A percentile compares a stretch with the other conserved stretches of the same genome.
phyloP scores from a whole-genome alignment of 1,140 invertebrate genomes.

The Pogonognathellus flavescens region DNA sequence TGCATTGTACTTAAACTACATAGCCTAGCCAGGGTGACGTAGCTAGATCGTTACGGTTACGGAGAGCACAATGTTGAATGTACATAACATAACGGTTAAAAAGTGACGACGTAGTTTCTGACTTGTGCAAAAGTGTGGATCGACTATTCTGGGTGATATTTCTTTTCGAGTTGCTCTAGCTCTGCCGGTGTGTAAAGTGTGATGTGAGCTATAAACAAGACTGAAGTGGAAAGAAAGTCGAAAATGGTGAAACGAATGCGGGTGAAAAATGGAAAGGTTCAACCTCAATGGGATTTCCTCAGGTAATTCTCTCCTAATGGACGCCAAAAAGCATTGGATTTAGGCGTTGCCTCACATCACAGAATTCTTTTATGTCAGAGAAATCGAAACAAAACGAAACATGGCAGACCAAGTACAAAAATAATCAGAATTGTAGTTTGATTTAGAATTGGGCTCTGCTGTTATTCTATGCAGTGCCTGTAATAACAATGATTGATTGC shows the following conservation, averaged over 20 bases:
- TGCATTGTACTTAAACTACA: no score
- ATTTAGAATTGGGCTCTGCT: no score
- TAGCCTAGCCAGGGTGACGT: no score
- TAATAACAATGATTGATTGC: no score
- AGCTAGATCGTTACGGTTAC: no score
- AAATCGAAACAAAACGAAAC: not conserved
- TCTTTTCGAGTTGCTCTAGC: not conserved
- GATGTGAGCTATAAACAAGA: constrained; percentile 26
- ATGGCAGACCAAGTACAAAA: not conserved
- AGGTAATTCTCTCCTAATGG: constrained; percentile 64
- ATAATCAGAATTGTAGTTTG: no score
- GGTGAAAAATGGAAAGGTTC: constrained; percentile 59
- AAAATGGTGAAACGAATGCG: constrained; percentile 27
- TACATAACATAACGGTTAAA: no score
- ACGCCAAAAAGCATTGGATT: constrained; percentile 64
- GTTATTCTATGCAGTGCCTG: no score
- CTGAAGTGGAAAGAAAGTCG: constrained; percentile 21
- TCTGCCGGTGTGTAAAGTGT: constrained; percentile 15
- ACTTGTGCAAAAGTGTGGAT: no score
- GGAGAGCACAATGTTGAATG: not conserved
- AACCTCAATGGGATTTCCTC: constrained; percentile 63
- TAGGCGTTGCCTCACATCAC: constrained; percentile 56
- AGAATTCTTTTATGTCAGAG: not conserved
- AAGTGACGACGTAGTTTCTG: no score
- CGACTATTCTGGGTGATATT: not conserved